Conservation (phyloP, 2,888 invertebrate species). For the Lasioglossum zephyrum region DNA sequence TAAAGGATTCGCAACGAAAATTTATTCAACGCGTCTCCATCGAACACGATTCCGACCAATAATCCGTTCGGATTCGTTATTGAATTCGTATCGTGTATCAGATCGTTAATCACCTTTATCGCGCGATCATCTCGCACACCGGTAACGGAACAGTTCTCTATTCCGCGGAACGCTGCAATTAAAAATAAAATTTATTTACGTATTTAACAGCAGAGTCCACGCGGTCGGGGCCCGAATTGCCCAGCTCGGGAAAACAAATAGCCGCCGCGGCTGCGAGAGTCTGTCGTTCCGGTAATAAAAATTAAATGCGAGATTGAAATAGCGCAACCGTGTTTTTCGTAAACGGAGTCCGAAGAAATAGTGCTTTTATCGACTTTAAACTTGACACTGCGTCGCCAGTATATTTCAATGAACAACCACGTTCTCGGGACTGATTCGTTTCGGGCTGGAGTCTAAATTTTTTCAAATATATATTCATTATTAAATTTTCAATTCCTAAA, state of each 20-base stretch:
- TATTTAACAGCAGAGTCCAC: background rate
- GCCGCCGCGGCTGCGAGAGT: background rate
- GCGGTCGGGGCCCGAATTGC: slow-evolving; percentile 14
- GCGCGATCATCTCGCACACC: background rate
- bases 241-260: slow-evolving; percentile 16
- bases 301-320: slow-evolving; percentile 7
- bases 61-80: slow-evolving; percentile 10
- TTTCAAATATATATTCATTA: background rate
- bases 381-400: background rate
- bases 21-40: slow-evolving; percentile 3
- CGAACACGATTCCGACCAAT: background rate
- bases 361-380: background rate
- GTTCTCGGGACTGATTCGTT: background rate
- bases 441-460: background rate
- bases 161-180: background rate
- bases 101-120: slow-evolving; percentile 15
- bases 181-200: slow-evolving; percentile 10
- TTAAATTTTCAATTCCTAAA: background rate
- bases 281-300: background rate
- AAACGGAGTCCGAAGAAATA: background rate
- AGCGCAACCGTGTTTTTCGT: background rate
- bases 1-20: background rate
- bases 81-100: slow-evolving; percentile 7
- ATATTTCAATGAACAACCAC: background rate
- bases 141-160: background rate